phyloP scores from a whole-genome alignment of 1,140 invertebrate genomes.

The Drosophila watanabei region DNA sequence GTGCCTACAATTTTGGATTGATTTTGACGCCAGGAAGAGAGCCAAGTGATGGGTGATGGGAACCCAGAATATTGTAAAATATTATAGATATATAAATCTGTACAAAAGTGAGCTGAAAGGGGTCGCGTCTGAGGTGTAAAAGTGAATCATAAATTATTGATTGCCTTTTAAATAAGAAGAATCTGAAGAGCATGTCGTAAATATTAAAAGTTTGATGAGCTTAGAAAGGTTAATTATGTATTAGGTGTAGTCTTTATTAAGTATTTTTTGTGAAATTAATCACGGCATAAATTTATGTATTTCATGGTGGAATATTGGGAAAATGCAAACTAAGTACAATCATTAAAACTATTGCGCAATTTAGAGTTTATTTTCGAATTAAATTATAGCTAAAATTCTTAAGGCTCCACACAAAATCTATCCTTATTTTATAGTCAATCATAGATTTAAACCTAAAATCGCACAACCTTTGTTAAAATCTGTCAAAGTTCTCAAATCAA shows the following conservation, averaged over 20 bases:
- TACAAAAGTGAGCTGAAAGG: background rate
- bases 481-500: background rate
- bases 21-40: slow-evolving; percentile 58
- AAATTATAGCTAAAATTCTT: too few species aligned
- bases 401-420: too few species aligned
- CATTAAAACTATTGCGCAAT: too few species aligned
- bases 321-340: too few species aligned
- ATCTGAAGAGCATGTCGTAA: background rate
- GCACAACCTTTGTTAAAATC: background rate
- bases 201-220: background rate
- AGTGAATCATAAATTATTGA: slow-evolving; percentile 17
- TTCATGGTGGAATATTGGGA: too few species aligned
- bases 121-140: slow-evolving; percentile 12
- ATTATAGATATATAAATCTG: background rate
- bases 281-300: too few species aligned
- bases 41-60: slow-evolving; percentile 2
- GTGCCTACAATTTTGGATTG: slow-evolving; percentile 59
- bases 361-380: too few species aligned
- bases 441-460: background rate
- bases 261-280: background rate
- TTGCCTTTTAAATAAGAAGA: background rate
- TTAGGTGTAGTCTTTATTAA: background rate
- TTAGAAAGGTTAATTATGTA: too few species aligned
- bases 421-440: background rate
- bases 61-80: slow-evolving; percentile 12